Evolutionary conservation across 2,888 invertebrate species (phyloP), one percentile per base, ranked within the genome.

Genomic region (Agrochola lota): DNA sequence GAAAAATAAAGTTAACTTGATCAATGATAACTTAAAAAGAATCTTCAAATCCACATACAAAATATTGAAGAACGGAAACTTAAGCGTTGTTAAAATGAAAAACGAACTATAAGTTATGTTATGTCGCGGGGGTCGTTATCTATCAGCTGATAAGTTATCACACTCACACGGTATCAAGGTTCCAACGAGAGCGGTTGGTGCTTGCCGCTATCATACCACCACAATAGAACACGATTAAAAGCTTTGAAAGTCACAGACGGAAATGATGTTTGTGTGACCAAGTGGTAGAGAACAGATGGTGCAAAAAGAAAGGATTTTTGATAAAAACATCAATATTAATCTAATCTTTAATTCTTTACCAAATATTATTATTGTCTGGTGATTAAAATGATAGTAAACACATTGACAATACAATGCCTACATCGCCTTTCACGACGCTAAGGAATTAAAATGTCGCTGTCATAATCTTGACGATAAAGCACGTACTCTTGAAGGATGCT

Each of bases 81-180:
- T 15, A 66, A 73, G 69, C 67, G 63, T 77, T 69, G n/a, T 77
- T 63, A 69, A 71, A 72, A 73, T 78, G 73, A 71, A 69, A 76
- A 75, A 59, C 59, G 49, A 77, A 71, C 73, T 74, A 67, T 43
- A 87, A 77, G 81, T 89, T 91, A 90, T 91, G 90, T 92, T 90
- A 78, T 92, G 91, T 87, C 88, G 91, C 91, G 90, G 88, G 89
- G 90, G 90, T 91, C 89, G 89, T 88, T 91, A 92, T 92, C 92
- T 87, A 84, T 84, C 80, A 84, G 86, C 87, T 91, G 93, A 93
- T 93, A 94, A 91, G 82, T 86, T 92, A 91, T 93, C 93, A 89
- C 86, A 84, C 88, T 88, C 91, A 89, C 89, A 90, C 89, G 88
- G 81, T 90, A 93, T 92, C 93, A 94, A 92, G 93, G 92, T 91